Evolutionary conservation across 2,888 invertebrate genomes (phyloP).

Genomic region (Dolichopus griseipennis): DNA sequence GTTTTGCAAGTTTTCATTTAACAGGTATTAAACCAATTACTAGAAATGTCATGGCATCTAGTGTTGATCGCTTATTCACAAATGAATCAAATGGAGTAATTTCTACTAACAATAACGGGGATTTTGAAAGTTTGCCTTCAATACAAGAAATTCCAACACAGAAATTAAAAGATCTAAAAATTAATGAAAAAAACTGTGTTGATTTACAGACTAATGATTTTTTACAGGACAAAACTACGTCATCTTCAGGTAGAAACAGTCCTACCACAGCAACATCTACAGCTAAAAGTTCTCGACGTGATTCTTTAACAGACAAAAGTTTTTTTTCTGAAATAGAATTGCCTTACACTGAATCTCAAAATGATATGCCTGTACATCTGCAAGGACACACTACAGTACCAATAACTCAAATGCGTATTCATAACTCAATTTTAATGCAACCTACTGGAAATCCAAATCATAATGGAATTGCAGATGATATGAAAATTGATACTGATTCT

Average conservation of each 20-base stretch:
- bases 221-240: constrained; percentile 52
- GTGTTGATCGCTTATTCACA: constrained; percentile 81
- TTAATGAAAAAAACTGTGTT: background rate
- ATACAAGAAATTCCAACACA: constrained; percentile 45
- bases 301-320: constrained; percentile 51
- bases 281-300: constrained; percentile 58
- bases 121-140: constrained; percentile 50
- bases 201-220: constrained; percentile 19
- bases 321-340: background rate
- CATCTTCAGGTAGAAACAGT: constrained; percentile 48
- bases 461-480: background rate
- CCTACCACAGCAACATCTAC: constrained; percentile 55
- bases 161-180: constrained; percentile 31
- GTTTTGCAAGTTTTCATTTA: constrained; percentile 81
- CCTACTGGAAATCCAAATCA: background rate
- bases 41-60: constrained; percentile 77
- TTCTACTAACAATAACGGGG: constrained; percentile 56
- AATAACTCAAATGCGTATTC: background rate
- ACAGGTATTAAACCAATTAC: constrained; percentile 68
- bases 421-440: background rate
- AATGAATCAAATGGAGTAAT: constrained; percentile 48
- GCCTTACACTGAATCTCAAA: background rate
- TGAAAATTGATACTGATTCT: background rate
- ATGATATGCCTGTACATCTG: background rate
- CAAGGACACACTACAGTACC: background rate